Conservation (phyloP, 2,888 invertebrate genomes). For the Malachius bipustulatus region DNA sequence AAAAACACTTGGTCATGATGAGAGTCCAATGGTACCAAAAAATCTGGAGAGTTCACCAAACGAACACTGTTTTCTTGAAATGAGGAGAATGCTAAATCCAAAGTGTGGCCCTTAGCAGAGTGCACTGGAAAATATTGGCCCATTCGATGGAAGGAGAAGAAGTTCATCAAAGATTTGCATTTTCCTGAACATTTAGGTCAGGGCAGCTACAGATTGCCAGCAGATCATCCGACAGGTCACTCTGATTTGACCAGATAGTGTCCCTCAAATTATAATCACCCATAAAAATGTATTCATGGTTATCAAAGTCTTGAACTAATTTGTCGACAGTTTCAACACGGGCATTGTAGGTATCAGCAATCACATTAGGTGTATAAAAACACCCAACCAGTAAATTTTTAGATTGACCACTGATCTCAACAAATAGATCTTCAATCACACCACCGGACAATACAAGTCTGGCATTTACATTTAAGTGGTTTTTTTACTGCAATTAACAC, state of each 20-base stretch:
- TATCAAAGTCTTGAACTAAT: slow-evolving; percentile 4
- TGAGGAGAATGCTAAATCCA: slow-evolving; percentile 6
- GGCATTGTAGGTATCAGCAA: slow-evolving; percentile 5
- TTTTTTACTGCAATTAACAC: slow-evolving; percentile 6
- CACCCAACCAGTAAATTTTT: slow-evolving; percentile 5
- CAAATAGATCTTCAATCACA: slow-evolving; percentile 3
- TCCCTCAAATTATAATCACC: no score
- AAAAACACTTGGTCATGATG: slow-evolving; percentile 6
- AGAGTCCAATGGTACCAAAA: slow-evolving; percentile 6
- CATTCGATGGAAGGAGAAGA: no score
- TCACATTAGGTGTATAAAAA: slow-evolving; percentile 6
- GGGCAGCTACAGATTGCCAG: no score
- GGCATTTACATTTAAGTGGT: slow-evolving; percentile 6
- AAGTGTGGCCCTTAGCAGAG: no score
- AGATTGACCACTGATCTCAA: slow-evolving; percentile 3
- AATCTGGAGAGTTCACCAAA: slow-evolving; percentile 7
- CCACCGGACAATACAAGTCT: slow-evolving; percentile 5
- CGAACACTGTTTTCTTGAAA: slow-evolving; percentile 6
- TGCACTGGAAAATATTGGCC: no score
- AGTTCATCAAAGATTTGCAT: no score
- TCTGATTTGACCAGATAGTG: no score
- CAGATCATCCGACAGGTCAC: no score
- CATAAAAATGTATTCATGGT: no score
- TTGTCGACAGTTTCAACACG: slow-evolving; percentile 6
- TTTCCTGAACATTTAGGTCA: no score